phyloP scores from a whole-genome alignment of 2,797 vertebrate genomes.

The Psittacula derbiana region DNA sequence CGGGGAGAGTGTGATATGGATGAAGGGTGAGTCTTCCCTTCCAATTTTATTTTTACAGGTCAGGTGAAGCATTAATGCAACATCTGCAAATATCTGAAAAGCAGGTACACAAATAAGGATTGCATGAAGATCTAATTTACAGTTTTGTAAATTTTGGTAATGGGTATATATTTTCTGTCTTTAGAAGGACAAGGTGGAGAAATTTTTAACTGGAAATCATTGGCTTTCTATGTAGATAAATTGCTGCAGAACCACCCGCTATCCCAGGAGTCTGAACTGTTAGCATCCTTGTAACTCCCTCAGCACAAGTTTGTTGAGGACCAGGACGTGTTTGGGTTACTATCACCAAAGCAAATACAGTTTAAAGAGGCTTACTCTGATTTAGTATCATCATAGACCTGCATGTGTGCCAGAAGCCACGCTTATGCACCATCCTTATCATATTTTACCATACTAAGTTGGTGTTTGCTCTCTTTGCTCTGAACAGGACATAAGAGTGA shows the following conservation, averaged over 20 bases:
- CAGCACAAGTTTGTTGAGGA: background rate
- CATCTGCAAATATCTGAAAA: background rate
- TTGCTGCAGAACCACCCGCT: background rate
- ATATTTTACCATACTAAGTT: background rate
- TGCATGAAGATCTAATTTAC: background rate
- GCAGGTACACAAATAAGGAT: background rate
- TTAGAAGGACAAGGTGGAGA: background rate
- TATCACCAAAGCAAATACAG: background rate
- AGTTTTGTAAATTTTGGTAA: background rate
- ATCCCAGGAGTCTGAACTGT: background rate
- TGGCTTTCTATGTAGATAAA: background rate
- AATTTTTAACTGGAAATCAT: background rate
- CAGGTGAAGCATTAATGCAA: background rate
- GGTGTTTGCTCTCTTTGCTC: background rate
- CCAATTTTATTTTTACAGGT: background rate
- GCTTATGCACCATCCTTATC: background rate
- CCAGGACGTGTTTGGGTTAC: background rate
- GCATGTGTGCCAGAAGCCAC: background rate
- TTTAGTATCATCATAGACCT: background rate
- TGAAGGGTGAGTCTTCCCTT: background rate
- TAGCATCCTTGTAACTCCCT: accelerated
- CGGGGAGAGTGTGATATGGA: accelerated
- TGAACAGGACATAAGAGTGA: accelerated
- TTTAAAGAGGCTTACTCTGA: background rate
- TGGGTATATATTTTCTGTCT: background rate